Evolutionary conservation across 2,888 invertebrate species (phyloP).

Genomic region (Dorcus parallelipipedus): DNA sequence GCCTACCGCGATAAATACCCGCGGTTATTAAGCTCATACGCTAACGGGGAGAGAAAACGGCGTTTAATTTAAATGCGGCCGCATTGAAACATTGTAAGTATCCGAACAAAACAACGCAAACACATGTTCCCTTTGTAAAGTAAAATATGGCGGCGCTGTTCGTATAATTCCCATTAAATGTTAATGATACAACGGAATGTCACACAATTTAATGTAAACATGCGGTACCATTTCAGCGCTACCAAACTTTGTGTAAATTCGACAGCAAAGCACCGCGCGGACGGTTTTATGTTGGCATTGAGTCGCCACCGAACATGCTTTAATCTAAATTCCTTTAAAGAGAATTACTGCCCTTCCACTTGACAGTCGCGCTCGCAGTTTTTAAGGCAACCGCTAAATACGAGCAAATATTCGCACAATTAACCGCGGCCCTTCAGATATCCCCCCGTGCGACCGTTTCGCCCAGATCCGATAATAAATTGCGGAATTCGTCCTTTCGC

Average conservation of each 20-base stretch:
- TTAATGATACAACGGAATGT: conserved; percentile 48
- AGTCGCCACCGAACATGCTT: conserved; percentile 33
- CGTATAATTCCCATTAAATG: conserved; percentile 49
- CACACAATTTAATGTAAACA: conserved; percentile 47
- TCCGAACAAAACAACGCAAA: conserved; percentile 40
- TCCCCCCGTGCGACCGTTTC: too few species aligned
- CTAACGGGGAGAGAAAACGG: conserved; percentile 8
- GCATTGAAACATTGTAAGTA: conserved; percentile 25
- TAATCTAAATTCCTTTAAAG: conserved; percentile 39
- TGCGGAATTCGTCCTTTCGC: too few species aligned
- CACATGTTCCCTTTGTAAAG: conserved; percentile 47
- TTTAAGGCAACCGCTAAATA: too few species aligned
- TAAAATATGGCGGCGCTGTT: conserved; percentile 39
- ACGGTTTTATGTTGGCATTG: conserved; percentile 33
- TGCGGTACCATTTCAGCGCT: conserved; percentile 39
- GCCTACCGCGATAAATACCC: conserved; percentile 22
- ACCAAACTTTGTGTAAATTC: conserved; percentile 44
- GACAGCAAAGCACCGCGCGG: conserved; percentile 40
- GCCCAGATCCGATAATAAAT: too few species aligned
- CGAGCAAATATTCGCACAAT: too few species aligned
- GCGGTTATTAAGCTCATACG: conserved; percentile 20
- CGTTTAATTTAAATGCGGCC: not conserved
- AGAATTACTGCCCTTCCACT: conserved; percentile 11
- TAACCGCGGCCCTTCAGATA: too few species aligned
- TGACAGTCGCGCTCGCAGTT: not conserved